Evolutionary conservation across 2,888 invertebrate species (phyloP), one percentile per base, ranked within the genome.

Genomic region (Oxyscelio sp.): DNA sequence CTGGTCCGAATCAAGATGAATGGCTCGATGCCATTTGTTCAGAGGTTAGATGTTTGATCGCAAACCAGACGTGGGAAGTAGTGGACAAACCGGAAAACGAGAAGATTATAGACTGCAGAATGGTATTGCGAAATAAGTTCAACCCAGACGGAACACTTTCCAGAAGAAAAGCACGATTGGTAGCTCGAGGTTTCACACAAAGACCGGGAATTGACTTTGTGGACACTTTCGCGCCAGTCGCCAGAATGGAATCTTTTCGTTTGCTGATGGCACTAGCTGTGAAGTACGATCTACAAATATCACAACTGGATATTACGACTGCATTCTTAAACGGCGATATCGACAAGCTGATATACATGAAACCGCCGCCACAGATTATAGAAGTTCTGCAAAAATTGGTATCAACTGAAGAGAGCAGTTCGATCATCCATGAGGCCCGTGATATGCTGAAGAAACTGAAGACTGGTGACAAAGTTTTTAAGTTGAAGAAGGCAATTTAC

Each of bases 241-340:
- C 85, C 4, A 73, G 88, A 2, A 50, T 86, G 11, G 66, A 74
- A 17, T 87, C 88, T 0, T 61, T 88, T 6, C 19, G 85, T 13
- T 15, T 85, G 5, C 6, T 87, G 2, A 65, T 87, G 22, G 58
- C 87, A 0, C n/a, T 88, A 9, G 84, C 88, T 0, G 86, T 68
- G 1, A 71, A 79, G 48, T 24, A 48, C 2, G 68, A 48, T 0
- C 63, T 90, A 79, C 13, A 75, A 8, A 80, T 90, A 0, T 31
- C 75, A 4, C 89, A 90, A 24, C 73, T 87, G 15, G 89, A 90
- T 40, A 71, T 90, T 4, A 75, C 81, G 0, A 88, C 86, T 0
- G 88, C 88, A 1, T 90, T 87, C 40, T 56, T 90, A 0, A 89
- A 90, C 50, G 89, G 90, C 3, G 38, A 63, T 0, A 43, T 87